Base-by-base conservation (phyloP, 1,140 invertebrate species). In the Penaeus indicus region DNA sequence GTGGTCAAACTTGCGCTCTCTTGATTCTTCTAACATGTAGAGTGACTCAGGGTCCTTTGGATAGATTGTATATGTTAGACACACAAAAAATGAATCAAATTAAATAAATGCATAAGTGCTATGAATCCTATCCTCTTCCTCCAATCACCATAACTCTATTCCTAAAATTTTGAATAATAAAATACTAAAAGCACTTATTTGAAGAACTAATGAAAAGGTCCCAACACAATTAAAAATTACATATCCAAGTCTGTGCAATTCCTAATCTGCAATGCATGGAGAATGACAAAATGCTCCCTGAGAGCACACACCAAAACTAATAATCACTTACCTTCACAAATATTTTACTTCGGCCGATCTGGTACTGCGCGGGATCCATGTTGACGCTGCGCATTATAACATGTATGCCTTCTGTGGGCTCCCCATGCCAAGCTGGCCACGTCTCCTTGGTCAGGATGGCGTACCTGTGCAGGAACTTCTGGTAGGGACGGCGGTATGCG, bases 251-350 rank as follows among this genome's bases (percentile, higher is more conserved):
- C 54, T 54, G 54, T 2, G 0, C 16, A 11, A 16, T 54, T 54
- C 11, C 11, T 54, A 13, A 1, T 13, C 54, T 16, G 54, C 92
- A 96, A 95, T 75, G 95, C 96, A 93, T 96, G 19, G 32, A 38
- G 75, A 78, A 42, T 21, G 27, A 78, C 0, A 22, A 32, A 78
- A 3, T 21, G 0, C 7, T 78, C 7, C 16, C 32, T 32, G 16
- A 78, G 27, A 47, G 25, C 32, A 78, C 21, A 21, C 27, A 78
- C 16, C 19, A 47, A 32, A 67, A 13, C 1, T 3, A 61, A 0
- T 7, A 1, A n/a, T 18, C 96, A 21, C 96, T 95, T 84, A 95
- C 96, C 92, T 96, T 96, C 78, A 97, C 94, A 91, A 97, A 97
- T 21, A 97, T 94, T 93, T 96, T 97, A 0, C 95, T 94, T 87